phyloP scores from a whole-genome alignment of 35 echinoderm and acorn worm species.

The Heliocidaris tuberculata region DNA sequence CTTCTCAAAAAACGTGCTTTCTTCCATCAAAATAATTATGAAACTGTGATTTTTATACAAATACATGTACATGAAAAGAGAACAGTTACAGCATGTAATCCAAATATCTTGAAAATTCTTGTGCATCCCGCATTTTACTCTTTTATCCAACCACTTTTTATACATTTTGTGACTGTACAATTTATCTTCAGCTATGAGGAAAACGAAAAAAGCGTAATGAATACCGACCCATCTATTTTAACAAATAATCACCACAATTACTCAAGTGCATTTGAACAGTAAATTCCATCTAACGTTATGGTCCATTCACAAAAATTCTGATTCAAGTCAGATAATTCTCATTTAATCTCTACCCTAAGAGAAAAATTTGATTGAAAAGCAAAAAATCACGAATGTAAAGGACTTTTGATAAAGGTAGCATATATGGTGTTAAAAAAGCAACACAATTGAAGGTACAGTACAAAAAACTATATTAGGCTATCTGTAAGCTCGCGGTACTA shows the following conservation, averaged over 20 bases:
- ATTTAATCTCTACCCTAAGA: neutral
- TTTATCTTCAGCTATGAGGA: neutral
- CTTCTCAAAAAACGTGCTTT: neutral
- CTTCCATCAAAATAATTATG: neutral
- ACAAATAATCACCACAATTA: neutral
- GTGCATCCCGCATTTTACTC: neutral
- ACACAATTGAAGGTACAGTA: conserved; percentile 26
- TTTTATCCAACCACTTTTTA: conserved; percentile 13
- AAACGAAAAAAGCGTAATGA: neutral
- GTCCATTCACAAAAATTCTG: neutral
- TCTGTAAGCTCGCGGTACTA: conserved; percentile 19
- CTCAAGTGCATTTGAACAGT: neutral
- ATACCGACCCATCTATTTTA: neutral
- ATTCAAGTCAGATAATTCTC: neutral
- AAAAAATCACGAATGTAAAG: neutral
- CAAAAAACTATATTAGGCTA: conserved; percentile 27
- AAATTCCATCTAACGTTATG: neutral
- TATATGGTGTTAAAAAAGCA: conserved; percentile 29
- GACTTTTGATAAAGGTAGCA: conserved; percentile 6
- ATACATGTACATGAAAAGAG: conserved; percentile 18
- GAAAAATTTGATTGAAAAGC: neutral
- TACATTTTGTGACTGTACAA: neutral
- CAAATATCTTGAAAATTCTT: neutral
- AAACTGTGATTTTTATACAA: neutral
- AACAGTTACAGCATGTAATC: neutral